These are phyloP conservation scores for Notarius lentiginosus DNA, from an alignment of 2,113 vertebrate genomes.

Conservation along the genomic window DNA sequence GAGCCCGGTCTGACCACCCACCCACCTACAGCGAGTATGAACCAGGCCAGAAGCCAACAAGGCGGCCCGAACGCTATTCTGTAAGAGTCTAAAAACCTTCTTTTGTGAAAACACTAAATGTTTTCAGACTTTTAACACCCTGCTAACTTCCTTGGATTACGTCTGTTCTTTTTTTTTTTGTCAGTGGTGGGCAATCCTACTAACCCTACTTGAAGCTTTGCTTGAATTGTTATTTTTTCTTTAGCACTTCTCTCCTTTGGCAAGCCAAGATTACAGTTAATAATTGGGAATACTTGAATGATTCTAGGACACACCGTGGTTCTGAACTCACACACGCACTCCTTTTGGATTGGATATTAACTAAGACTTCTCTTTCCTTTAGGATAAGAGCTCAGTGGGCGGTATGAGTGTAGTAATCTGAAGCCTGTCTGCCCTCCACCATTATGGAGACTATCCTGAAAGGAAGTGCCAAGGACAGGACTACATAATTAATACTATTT, in stretches of 20 bases:
- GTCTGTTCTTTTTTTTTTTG: not conserved
- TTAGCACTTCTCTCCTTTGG: not conserved
- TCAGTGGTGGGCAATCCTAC: not conserved
- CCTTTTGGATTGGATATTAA: constrained; percentile 1
- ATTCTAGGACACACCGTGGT: not conserved
- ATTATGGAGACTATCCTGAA: not conserved
- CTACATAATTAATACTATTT: not conserved
- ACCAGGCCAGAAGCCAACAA: constrained; percentile 68
- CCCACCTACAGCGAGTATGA: constrained; percentile 83
- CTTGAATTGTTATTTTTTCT: not conserved
- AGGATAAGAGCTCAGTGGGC: constrained; percentile 86
- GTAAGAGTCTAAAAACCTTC: constrained; percentile 66
- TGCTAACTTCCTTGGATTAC: not conserved
- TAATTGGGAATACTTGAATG: not conserved
- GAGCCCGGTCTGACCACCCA: constrained; percentile 79
- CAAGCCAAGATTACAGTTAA: not conserved
- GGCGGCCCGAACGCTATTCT: constrained; percentile 61
- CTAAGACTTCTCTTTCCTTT: constrained; percentile 59
- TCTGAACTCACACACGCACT: not conserved
- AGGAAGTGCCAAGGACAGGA: constrained; percentile 4
- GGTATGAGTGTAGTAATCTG: constrained; percentile 87
- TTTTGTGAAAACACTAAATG: constrained; percentile 38
- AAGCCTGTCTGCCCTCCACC: constrained; percentile 35
- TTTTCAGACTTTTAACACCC: not conserved
- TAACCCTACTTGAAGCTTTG: not conserved